Conservation (phyloP, 1,140 invertebrate genomes). For the Mizuhopecten yessoensis region DNA sequence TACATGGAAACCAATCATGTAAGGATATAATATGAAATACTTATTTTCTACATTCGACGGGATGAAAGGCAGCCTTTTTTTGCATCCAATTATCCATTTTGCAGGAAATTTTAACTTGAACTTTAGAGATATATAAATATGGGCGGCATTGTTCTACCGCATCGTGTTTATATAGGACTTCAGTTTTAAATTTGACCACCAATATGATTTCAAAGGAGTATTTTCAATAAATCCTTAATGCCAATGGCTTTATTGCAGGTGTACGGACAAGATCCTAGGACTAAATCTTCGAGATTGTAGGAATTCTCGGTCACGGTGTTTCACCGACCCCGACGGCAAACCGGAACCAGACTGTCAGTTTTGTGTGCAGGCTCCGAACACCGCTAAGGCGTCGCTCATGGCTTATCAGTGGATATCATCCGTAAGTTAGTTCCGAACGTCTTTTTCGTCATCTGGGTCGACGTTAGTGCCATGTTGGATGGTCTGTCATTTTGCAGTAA, state of each 20-base stretch:
- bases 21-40: neutral
- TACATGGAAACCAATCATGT: conserved; percentile 70
- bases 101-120: neutral
- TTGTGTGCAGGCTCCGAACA: neutral
- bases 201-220: too few species aligned
- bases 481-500: too few species aligned
- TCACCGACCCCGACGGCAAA: conserved; percentile 21
- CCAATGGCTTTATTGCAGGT: conserved; percentile 36
- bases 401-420: conserved; percentile 49
- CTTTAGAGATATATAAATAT: too few species aligned
- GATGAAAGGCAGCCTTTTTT: too few species aligned
- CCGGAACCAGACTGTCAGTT: conserved; percentile 53
- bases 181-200: too few species aligned
- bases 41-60: too few species aligned
- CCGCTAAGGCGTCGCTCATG: conserved; percentile 51
- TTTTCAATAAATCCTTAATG: too few species aligned
- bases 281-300: neutral
- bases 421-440: conserved; percentile 9
- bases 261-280: conserved; percentile 29
- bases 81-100: too few species aligned
- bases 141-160: too few species aligned
- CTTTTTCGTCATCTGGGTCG: too few species aligned
- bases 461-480: too few species aligned
- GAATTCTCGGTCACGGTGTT: neutral
- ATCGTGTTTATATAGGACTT: too few species aligned